Evolutionary conservation across 1,140 invertebrate genomes (phyloP).

Genomic region (Eulimnadia texana): DNA sequence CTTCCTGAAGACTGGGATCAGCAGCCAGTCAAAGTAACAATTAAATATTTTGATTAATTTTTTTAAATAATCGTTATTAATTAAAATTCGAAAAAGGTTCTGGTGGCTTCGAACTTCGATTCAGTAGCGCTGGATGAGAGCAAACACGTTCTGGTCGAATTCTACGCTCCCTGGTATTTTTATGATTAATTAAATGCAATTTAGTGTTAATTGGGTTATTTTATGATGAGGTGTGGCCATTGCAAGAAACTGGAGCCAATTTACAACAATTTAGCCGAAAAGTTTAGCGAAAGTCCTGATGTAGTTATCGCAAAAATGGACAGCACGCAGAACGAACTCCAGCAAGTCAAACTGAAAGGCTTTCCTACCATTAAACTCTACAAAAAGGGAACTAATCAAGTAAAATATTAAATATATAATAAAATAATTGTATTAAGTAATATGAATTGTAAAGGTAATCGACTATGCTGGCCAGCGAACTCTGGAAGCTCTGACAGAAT

Average conservation of each 20-base stretch:
- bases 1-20: slow-evolving; percentile 95
- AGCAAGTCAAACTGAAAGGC: slow-evolving; percentile 81
- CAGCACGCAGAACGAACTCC: slow-evolving; percentile 90
- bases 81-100: slow-evolving; percentile 30
- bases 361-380: slow-evolving; percentile 96
- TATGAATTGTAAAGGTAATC: slow-evolving; percentile 41
- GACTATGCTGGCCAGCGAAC: slow-evolving; percentile 93
- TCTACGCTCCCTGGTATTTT: slow-evolving; percentile 97
- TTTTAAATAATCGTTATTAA: neutral
- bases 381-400: slow-evolving; percentile 80
- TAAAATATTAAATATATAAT: slow-evolving; percentile 25
- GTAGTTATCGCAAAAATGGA: slow-evolving; percentile 97
- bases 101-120: slow-evolving; percentile 93
- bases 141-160: slow-evolving; percentile 95
- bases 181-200: no score
- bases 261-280: slow-evolving; percentile 74
- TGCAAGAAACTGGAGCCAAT: slow-evolving; percentile 94
- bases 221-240: slow-evolving; percentile 58
- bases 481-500: slow-evolving; percentile 79
- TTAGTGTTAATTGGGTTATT: no score
- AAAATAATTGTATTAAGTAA: slow-evolving; percentile 20
- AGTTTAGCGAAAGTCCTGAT: slow-evolving; percentile 67
- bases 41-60: no score
- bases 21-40: slow-evolving; percentile 60
- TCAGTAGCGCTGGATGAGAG: slow-evolving; percentile 72